Conservation (phyloP, 2,113 vertebrate species). For the Gobiocypris rarus region DNA sequence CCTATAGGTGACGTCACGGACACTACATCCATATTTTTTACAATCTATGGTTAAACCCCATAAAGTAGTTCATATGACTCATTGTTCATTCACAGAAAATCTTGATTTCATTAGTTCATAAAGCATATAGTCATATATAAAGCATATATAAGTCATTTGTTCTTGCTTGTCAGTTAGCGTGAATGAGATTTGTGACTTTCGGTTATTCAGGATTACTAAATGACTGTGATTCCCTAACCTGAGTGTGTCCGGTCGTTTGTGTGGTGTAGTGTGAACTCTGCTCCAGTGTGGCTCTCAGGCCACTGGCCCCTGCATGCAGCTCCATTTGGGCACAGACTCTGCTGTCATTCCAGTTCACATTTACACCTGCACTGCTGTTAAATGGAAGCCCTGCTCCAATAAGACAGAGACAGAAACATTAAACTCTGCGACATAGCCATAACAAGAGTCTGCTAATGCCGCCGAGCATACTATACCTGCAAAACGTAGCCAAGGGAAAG, state of each 20-base stretch:
- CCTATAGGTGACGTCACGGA: too few species aligned
- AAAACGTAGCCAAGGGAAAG: constrained; percentile 64
- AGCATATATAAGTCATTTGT: too few species aligned
- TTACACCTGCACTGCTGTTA: constrained; percentile 61
- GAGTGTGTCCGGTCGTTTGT: neutral
- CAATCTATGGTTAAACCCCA: too few species aligned
- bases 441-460: neutral
- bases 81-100: neutral
- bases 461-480: constrained; percentile 68
- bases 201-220: neutral
- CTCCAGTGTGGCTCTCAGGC: constrained; percentile 66
- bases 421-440: neutral
- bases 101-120: neutral
- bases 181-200: neutral
- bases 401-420: constrained; percentile 1
- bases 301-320: constrained; percentile 66
- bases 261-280: constrained; percentile 48
- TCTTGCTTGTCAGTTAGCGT: neutral
- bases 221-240: constrained; percentile 38
- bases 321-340: constrained; percentile 60
- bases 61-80: neutral
- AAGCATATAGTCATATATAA: too few species aligned
- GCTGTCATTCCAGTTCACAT: constrained; percentile 53
- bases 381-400: constrained; percentile 73
- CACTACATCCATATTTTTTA: too few species aligned